Conservation (phyloP, 2,113 vertebrate species). For the Regulus satrapa region DNA sequence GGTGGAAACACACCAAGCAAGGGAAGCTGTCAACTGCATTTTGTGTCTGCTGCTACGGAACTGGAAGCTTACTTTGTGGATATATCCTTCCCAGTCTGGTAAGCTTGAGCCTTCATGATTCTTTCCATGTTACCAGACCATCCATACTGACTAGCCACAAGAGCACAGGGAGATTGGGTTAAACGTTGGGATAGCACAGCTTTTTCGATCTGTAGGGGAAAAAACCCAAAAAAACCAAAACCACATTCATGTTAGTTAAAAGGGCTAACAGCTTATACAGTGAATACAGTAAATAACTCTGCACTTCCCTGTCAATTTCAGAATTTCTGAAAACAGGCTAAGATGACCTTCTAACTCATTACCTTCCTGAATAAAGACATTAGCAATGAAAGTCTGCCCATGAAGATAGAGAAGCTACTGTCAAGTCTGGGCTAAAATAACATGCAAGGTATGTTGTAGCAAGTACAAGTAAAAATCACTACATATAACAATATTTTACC, state of each 20-base stretch:
- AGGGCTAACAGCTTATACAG: not conserved
- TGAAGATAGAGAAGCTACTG: not conserved
- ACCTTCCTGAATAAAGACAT: not conserved
- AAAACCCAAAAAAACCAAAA: not conserved
- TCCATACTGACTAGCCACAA: constrained; percentile 97
- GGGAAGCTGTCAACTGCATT: not conserved
- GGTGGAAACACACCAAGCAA: not conserved
- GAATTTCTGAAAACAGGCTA: not conserved
- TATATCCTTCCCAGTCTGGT: constrained; percentile 98
- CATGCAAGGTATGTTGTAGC: not conserved
- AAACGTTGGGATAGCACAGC: constrained; percentile 92
- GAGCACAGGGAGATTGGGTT: constrained; percentile 90
- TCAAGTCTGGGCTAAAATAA: not conserved
- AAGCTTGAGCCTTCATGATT: constrained; percentile 99
- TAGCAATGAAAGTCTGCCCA: not conserved
- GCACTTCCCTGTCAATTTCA: not conserved
- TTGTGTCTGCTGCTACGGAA: rapidly evolving
- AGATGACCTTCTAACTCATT: not conserved
- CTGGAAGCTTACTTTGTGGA: constrained; percentile 86
- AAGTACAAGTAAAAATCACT: not conserved
- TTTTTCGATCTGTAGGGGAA: constrained; percentile 88
- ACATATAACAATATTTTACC: constrained; percentile 63
- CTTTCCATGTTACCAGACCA: constrained; percentile 99
- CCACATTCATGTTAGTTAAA: not conserved
- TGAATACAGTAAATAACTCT: not conserved